Evolutionary conservation across 2,888 invertebrate species (phyloP), one percentile per base, ranked within the genome.

Genomic region (Tipula helvola): DNA sequence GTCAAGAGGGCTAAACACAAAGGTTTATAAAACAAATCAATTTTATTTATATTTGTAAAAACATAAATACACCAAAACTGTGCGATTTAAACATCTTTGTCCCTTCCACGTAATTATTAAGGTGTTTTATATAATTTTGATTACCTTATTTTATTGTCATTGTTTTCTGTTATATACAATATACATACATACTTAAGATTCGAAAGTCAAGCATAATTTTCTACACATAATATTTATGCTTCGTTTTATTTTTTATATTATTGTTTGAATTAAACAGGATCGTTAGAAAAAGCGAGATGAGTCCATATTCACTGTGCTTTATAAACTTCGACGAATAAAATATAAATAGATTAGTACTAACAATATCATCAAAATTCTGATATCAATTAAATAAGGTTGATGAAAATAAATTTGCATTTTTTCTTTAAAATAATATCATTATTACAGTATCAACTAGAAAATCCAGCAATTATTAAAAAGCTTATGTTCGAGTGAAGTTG

Each of bases 1-100:
- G 99, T 44, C 98, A 99, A 92, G 99, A 99, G 92, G 99, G 99
- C 90, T 97, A 95, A 93, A 12, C 3, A 16, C 36, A 36, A 8
- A 71, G 10, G 71, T 71, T 71, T 71, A 71, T 71, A 71, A 71
- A 71, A 71, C 71, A 18, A 71, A 71, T 71, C 28, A 71, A 28
- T n/a, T 84, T 84, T 39, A 84, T 39, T 84, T 16, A 84, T 41
- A 71, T 83, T 39, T 84, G 84, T 39, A 84, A 84, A 52, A 84
- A 5, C n/a, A 36, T 36, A 84, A 98, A 94, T 98, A 98, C 94
- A 71, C 71, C 71, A 28, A 71, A 71, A 71, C 28, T 71, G 52
- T 12, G 28, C 71, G 28, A 28, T 71, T 71, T 71, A 71, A 52
- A 71, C 71, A 71, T 28, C 18, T 71, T 18, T 71, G 71, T 8